Conservation (phyloP, 92 coral and sea anemone species). For the Epizoanthus scotinus region DNA sequence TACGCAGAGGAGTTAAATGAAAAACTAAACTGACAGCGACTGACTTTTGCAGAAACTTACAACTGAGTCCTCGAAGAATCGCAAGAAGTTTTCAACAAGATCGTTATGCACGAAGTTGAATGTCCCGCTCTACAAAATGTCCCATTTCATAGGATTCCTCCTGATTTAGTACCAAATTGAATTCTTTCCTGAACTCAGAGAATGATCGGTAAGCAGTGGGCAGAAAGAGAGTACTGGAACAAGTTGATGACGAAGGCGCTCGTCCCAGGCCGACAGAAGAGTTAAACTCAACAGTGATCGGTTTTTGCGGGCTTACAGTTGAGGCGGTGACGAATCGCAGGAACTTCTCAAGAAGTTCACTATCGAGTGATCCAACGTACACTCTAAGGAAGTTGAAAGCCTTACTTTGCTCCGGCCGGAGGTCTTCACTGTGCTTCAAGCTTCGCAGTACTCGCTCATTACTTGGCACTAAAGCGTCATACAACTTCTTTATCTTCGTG, state of each 20-base stretch:
- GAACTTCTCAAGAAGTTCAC: constrained; percentile 48
- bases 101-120: constrained; percentile 5
- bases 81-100: constrained; percentile 4
- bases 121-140: constrained; percentile 14
- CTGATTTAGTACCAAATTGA: constrained; percentile 33
- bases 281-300: constrained; percentile 55
- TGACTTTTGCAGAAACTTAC: constrained; percentile 6
- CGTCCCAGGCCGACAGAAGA: constrained; percentile 55
- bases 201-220: constrained; percentile 53
- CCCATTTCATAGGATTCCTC: constrained; percentile 58
- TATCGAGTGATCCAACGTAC: constrained; percentile 54
- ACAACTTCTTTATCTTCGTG: constrained; percentile 50
- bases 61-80: neutral
- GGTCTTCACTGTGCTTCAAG: constrained; percentile 45
- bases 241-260: constrained; percentile 52
- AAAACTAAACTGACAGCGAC: constrained; percentile 5
- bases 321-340: constrained; percentile 55
- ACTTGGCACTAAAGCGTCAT: constrained; percentile 44
- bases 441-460: constrained; percentile 49
- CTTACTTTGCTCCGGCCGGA: constrained; percentile 48
- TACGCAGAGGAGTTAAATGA: constrained; percentile 1
- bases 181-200: constrained; percentile 61
- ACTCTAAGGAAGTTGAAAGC: constrained; percentile 44
- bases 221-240: constrained; percentile 56
- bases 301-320: constrained; percentile 47